Percentiles rank a stretch among this genome's conserved stretches.
Conservation (phyloP, 2,113 vertebrate genomes). For the Microtus montanus region DNA sequence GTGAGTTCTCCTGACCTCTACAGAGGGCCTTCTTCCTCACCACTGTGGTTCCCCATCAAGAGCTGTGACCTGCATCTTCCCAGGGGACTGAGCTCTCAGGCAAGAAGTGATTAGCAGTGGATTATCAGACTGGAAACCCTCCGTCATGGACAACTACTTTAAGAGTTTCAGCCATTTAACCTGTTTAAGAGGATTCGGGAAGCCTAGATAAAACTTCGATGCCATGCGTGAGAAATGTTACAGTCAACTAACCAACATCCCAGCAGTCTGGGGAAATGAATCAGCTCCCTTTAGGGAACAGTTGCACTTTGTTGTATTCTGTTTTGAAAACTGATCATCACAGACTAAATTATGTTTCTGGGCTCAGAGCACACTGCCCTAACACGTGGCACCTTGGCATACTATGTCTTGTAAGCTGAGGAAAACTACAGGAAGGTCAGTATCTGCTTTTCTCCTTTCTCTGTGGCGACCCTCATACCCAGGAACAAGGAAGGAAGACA, state of each 20-base stretch:
- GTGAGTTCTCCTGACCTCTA: background rate
- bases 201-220: background rate
- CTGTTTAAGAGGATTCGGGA: background rate
- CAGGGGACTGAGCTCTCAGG: background rate
- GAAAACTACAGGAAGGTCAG: background rate
- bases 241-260: background rate
- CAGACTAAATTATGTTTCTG: background rate
- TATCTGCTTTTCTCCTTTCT: background rate
- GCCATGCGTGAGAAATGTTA: background rate
- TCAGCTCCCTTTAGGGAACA: background rate
- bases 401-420: background rate
- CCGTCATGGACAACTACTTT: background rate
- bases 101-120: background rate
- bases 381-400: background rate
- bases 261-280: background rate
- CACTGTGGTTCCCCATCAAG: background rate
- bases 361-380: background rate
- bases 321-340: conserved; percentile 35
- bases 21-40: background rate
- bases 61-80: background rate
- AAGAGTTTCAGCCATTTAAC: background rate
- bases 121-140: background rate
- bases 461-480: background rate
- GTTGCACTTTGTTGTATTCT: background rate
- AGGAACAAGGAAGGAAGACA: background rate